phyloP scores from a whole-genome alignment of 2,888 invertebrate species.

The Glaucopsyche alexis region DNA sequence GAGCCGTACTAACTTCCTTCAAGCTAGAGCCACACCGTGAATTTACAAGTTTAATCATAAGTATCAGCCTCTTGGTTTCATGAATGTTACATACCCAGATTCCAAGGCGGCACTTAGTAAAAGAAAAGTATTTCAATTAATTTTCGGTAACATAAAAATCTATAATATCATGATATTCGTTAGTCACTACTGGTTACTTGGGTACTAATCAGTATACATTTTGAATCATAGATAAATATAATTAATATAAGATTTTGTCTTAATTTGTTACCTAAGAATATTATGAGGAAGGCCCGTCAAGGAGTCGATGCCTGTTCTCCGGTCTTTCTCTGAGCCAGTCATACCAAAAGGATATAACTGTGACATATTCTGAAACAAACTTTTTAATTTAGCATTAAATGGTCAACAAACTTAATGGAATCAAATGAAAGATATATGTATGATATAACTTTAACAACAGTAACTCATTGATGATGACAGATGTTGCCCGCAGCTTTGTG shows the following conservation, averaged over 20 bases:
- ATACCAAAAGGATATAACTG: constrained; percentile 71
- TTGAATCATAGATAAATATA: too few relatives aligned
- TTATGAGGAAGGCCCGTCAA: constrained; percentile 73
- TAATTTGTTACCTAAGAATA: constrained; percentile 63
- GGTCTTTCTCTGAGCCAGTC: constrained; percentile 69
- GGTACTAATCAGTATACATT: too few relatives aligned
- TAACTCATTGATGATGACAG: too few relatives aligned
- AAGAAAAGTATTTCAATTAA: constrained; percentile 41
- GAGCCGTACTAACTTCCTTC: too few relatives aligned
- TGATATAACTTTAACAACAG: too few relatives aligned
- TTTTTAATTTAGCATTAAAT: background rate
- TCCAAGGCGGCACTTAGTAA: constrained; percentile 84
- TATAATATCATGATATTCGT: too few relatives aligned
- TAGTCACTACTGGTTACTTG: too few relatives aligned
- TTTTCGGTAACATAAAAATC: too few relatives aligned
- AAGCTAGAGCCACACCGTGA: too few relatives aligned
- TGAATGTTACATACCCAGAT: constrained; percentile 81
- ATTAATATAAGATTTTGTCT: too few relatives aligned
- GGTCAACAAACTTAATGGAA: background rate
- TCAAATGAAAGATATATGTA: background rate
- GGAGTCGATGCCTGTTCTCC: constrained; percentile 68
- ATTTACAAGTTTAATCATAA: too few relatives aligned
- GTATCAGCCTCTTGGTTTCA: constrained; percentile 25
- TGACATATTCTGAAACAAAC: constrained; percentile 63
- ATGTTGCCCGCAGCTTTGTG: too few relatives aligned